Evolutionary conservation across 2,113 vertebrate species (phyloP), one percentile per base, ranked within the genome.

Genomic region (Antechinus flavipes): DNA sequence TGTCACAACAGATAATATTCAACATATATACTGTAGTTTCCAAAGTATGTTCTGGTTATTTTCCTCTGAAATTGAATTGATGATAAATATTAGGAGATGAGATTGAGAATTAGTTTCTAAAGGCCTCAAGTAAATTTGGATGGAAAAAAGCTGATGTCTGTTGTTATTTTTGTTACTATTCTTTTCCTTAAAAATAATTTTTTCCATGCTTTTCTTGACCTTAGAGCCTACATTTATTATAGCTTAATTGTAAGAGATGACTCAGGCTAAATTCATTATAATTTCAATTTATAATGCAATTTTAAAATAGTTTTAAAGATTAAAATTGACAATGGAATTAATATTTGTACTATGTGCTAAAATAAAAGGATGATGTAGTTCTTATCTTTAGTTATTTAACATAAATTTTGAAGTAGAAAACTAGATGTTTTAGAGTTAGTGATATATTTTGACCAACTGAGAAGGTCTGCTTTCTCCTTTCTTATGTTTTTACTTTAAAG

Each of bases 1-100:
- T 97, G 42, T 95, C 96, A 27, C 53, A 96, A 46, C 95, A 97
- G 96, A 53, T 95, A 94, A 46, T 26, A 30, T 95, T 54, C 93
- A 68, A 47, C 22, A 35, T 61, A 97, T 95, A 30, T 56, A 46
- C 93, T 95, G 30, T 89, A 76, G 35, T n/a, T 76, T 96, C 93
- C 22, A 90, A 96, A 95, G 84, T 55, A 7, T 76, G 54, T 42
- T 76, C 90, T 54, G 92, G 22, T 92, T 8, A 30, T 76, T 95
- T 49, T 94, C 42, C 96, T 42, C 4, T 61, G 27, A 61, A 94
- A 61, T 76, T 61, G 61, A 91, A 90, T 8, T 55, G 54, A 50
- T 56, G 42, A 11, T 95, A 92, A 55, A 61, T 14, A 46, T 61
- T 90, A 76, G 61, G 61, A 76, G 35, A 76, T 76, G 61, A 76